Evolutionary conservation across 2,888 invertebrate species (phyloP), one percentile per base, ranked within the genome.

Genomic region (Diplolepis rosae): DNA sequence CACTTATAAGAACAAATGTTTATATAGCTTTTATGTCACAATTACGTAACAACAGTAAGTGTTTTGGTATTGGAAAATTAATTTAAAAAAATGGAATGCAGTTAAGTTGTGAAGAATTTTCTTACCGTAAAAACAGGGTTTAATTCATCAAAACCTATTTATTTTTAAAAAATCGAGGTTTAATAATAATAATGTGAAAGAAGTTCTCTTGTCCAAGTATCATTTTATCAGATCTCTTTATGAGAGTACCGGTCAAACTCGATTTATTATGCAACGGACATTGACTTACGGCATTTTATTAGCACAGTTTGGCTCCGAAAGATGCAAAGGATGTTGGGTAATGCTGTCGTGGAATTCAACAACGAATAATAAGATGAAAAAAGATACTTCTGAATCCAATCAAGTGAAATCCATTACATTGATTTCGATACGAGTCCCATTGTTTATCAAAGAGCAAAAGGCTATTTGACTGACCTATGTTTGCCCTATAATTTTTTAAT

Each of bases 201-300:
- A 48, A 22, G 22, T 11, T 51, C n/a, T 51, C 50, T 51, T 51
- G 35, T 30, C 32, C 35, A 50, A 51, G 48, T 51, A 13, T 56
- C 66, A 35, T 69, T n/a, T n/a, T 45, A 48, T 69, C 48, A 42
- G 50, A 48, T 61, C 66, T 30, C 24, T 9, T 61, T 61, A 22
- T 42, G 27, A 42, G 39, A 61, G 61, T 22, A 61, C 39, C 61
- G 24, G n/a, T 35, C 56, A 61, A 22, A 39, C 24, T 39, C 39
- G 61, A 22, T 13, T 61, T 35, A 13, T 61, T 61, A 39, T 24
- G 24, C 61, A 61, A 61, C 24, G 32, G 48, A 48, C 18, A 48
- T 48, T 48, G 48, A 48, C 48, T 48, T 48, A 18, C 48, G 48
- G 39, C 24, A 61, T 61, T 61, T 61, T 61, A 61, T 61, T 39